Percentiles rank a stretch among this genome's conserved stretches.
Evolutionary conservation across 2,113 vertebrate species (phyloP).

Genomic region (Prunella himalayana): DNA sequence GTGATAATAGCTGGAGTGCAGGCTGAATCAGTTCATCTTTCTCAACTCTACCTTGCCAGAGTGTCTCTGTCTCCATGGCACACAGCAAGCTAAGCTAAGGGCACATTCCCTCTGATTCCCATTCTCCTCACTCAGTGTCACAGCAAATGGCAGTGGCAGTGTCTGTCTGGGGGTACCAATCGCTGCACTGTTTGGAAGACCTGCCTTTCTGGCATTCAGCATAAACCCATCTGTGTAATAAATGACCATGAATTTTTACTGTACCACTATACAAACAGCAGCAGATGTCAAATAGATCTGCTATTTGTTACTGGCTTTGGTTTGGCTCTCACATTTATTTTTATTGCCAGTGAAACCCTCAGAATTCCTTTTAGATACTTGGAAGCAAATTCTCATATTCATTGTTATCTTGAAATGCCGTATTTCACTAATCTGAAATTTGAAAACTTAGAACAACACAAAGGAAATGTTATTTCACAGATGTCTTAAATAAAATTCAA

Average conservation of each 20-base stretch:
- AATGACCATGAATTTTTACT: not conserved
- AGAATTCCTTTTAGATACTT: not conserved
- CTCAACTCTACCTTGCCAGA: not conserved
- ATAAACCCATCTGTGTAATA: not conserved
- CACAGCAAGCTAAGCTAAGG: not conserved
- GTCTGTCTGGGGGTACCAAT: not conserved
- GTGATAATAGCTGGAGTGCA: not conserved
- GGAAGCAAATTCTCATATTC: not conserved
- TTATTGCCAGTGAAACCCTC: not conserved
- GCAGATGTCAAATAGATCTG: not conserved
- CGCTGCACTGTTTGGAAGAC: not conserved
- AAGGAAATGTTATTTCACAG: not conserved
- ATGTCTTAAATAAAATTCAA: not conserved
- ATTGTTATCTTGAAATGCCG: not conserved
- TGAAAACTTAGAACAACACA: not conserved
- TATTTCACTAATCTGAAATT: not conserved
- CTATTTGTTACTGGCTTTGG: not conserved
- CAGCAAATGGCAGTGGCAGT: not conserved
- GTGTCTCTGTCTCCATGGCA: accelerated
- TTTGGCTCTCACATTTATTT: not conserved
- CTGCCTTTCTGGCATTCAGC: not conserved
- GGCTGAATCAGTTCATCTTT: not conserved
- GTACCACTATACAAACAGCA: not conserved
- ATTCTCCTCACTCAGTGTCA: not conserved
- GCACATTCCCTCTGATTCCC: not conserved